Base-by-base conservation (phyloP, 2,888 invertebrate genomes). In the Phania funesta region DNA sequence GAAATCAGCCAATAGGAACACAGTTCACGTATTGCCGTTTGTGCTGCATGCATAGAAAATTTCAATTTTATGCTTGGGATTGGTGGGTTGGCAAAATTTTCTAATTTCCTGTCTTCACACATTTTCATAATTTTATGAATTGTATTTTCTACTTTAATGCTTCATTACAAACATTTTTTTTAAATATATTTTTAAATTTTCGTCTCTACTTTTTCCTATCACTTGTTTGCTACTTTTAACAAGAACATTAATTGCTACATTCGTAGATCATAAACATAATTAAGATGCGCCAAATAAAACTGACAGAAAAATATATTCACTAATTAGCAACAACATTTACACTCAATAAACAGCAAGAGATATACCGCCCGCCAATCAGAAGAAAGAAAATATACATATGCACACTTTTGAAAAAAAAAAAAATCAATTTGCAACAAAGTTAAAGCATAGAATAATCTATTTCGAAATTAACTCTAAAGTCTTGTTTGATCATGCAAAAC, bases 191-290 rank as follows among this genome's bases (percentile, higher is more conserved):
- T 44, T n/a, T 32, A 6, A 6, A 6, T 29, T 0, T 44, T 16
- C 6, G 41, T 18, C 41, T 18, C 18, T 8, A 7, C 8, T 5
- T 62, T 64, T 48, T 52, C 1, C 7, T 38, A 4, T 52, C 38
- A 64, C 18, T 22, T 48, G 46, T 29, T 38, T 41, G 46, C 13
- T 16, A 32, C 18, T 64, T 58, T 64, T 48, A 78, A 65, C 71
- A 78, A 58, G 78, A 71, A 52, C 64, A 77, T 62, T 78, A 54
- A 82, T 75, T 82, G 70, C 20, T 32, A 60, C 68, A 75, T 60
- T 68, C 68, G 76, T 70, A 64, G 48, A 48, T 58, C 78, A 78
- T 82, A 82, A 78, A 82, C 78, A 74, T 65, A 70, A 75, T 78
- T 78, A 64, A 78, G 74, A 44, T 70, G 9, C 68, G 64, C 50